phyloP scores from a whole-genome alignment of 2,113 vertebrate species.

The Cnemophilus loriae region DNA sequence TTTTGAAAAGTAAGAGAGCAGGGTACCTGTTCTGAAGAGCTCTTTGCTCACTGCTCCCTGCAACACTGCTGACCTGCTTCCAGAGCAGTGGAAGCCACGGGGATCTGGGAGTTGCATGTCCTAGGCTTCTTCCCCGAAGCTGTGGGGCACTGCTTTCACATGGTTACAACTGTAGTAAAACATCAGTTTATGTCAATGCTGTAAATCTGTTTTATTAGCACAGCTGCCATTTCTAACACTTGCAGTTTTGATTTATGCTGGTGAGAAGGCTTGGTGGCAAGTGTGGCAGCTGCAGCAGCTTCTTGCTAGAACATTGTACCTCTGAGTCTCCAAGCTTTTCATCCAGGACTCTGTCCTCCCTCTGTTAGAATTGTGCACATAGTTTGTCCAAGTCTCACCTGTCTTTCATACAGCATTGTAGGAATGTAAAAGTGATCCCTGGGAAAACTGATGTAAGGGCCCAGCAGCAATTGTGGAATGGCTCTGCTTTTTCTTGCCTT shows the following conservation, averaged over 20 bases:
- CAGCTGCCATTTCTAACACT: not conserved
- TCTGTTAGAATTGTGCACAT: not conserved
- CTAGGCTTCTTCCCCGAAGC: not conserved
- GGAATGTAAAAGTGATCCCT: not conserved
- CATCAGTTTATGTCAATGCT: not conserved
- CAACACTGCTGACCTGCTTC: not conserved
- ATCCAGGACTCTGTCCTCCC: not conserved
- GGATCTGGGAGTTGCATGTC: not conserved
- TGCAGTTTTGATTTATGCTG: not conserved
- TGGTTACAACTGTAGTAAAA: not conserved
- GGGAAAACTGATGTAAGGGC: accelerated
- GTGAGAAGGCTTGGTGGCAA: not conserved
- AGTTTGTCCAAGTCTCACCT: not conserved
- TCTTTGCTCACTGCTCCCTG: not conserved
- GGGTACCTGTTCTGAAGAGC: not conserved
- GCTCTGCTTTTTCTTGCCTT: not conserved
- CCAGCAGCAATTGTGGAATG: not conserved
- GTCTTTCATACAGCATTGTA: not conserved
- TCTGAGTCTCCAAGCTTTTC: not conserved
- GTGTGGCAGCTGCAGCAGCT: not conserved
- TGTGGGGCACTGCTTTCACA: not conserved
- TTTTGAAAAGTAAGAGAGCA: not conserved
- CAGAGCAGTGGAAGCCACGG: accelerated
- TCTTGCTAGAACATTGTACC: not conserved
- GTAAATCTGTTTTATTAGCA: not conserved